Evolutionary conservation across 2,797 vertebrate species (phyloP), one percentile per base, ranked within the genome.

Genomic region (Sebastes flavidus): DNA sequence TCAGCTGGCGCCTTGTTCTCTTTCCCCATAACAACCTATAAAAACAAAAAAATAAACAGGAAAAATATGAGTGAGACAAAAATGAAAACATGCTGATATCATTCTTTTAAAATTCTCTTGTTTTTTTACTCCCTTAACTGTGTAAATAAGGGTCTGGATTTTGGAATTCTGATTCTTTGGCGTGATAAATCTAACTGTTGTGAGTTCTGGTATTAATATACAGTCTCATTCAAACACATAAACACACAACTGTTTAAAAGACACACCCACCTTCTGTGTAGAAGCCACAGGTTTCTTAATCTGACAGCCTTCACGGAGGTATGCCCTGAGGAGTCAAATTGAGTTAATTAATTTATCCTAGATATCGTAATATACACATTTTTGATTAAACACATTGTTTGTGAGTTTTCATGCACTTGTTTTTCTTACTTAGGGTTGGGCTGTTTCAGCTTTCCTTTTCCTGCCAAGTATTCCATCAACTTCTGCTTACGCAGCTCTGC

Each of bases 401-500:
- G 8, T 18, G 1, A 56, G 13, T 20, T 1, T 10, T 52, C 4
- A 13, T 24, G 25, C 2, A 54, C 11, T 13, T 24, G 6, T 32
- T 14, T 34, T 20, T 79, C 96, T 95, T 93, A 98, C 97, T 89
- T 96, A 5, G 92, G 18, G 56, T 90, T 94, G 0, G 79, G 85
- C 9, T 85, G 78, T 70, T 95, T 97, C 75, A 92, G 83, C 72
- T 94, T 96, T 58, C 95, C 96, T 87, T 96, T 97, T 27, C 86
- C 91, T 24, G 88, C 92, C 16, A 94, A 82, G 59, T 96, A 95
- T 29, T 96, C 95, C 76, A 94, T 95, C 38, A 97, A 87, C 83
- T 87, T 93, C 75, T 90, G 94, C 32, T 95, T 95, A 4, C 84
- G 92, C 9, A 96, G 68, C 16, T 95, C 97, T 99, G 94, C 20